Conservation (phyloP, 2,113 vertebrate genomes). For the Todiramphus saurophagus region DNA sequence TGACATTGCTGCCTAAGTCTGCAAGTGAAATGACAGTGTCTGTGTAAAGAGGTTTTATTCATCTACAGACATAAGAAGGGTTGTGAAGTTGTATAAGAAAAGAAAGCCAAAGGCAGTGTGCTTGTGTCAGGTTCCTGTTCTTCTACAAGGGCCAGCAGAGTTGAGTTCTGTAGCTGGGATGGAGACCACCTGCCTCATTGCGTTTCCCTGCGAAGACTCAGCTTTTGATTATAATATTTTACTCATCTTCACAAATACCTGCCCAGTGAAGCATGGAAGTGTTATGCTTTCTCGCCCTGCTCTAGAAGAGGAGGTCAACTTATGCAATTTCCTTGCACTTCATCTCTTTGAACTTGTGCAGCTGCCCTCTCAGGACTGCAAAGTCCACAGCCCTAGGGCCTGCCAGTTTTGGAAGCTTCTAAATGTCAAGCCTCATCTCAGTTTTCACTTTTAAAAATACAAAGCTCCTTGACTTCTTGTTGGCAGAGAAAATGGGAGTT, state of each 20-base stretch:
- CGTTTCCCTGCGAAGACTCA: background rate
- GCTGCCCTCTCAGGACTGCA: background rate
- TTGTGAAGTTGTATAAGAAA: background rate
- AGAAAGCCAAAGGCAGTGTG: background rate
- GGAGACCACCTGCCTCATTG: background rate
- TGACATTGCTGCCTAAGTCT: background rate
- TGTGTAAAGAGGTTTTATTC: background rate
- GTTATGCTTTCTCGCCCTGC: background rate
- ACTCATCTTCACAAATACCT: background rate
- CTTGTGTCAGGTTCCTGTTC: background rate
- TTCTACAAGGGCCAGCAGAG: background rate
- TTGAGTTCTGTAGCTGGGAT: background rate
- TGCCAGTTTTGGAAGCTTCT: constrained; percentile 17
- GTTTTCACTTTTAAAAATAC: background rate
- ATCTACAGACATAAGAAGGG: background rate
- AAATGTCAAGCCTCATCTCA: constrained; percentile 9
- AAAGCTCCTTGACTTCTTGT: background rate
- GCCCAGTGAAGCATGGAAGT: background rate
- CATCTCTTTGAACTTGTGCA: constrained; percentile 19
- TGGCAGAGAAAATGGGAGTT: background rate
- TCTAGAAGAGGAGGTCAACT: background rate
- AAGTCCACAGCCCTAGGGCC: background rate
- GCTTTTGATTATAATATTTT: background rate
- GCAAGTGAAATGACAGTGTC: background rate
- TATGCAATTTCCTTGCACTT: constrained; percentile 10